Evolutionary conservation across 30 jellyfish, hydroid and myxozoan species (phyloP).

Genomic region (Aurelia sp.): DNA sequence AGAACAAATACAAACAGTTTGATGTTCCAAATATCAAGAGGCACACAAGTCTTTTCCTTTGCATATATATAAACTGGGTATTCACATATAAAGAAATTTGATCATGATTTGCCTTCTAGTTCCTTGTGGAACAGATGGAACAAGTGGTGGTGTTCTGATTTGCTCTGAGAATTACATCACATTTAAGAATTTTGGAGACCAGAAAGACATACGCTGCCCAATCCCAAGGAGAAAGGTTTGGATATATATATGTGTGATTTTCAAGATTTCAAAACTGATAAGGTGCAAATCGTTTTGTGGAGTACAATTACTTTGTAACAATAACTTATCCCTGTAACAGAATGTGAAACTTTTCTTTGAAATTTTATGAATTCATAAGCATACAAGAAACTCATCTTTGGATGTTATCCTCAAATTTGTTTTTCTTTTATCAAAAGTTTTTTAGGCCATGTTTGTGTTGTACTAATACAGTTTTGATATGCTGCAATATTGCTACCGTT

Average conservation of each 20-base stretch:
- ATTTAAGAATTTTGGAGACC: conserved; percentile 96
- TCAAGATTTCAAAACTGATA: background rate
- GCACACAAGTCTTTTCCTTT: background rate
- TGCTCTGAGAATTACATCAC: conserved; percentile 97
- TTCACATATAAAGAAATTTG: background rate
- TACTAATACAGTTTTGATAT: no score
- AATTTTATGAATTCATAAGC: no score
- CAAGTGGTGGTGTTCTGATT: conserved; percentile 93
- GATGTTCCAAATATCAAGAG: background rate
- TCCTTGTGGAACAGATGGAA: conserved; percentile 99
- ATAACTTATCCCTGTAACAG: no score
- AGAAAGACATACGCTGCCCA: conserved; percentile 90
- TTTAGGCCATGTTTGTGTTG: no score
- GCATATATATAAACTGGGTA: background rate
- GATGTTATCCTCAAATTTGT: no score
- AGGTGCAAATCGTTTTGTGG: background rate
- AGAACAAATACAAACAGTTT: no score
- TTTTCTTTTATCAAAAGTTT: no score
- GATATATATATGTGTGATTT: background rate
- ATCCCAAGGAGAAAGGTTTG: conserved; percentile 97
- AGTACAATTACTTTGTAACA: no score
- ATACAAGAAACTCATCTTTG: no score
- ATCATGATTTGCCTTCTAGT: conserved; percentile 30
- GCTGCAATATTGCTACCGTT: no score
- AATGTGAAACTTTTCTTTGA: no score